Evolutionary conservation across 2,888 invertebrate species (phyloP).

Genomic region (Drosophila suboccidentalis): DNA sequence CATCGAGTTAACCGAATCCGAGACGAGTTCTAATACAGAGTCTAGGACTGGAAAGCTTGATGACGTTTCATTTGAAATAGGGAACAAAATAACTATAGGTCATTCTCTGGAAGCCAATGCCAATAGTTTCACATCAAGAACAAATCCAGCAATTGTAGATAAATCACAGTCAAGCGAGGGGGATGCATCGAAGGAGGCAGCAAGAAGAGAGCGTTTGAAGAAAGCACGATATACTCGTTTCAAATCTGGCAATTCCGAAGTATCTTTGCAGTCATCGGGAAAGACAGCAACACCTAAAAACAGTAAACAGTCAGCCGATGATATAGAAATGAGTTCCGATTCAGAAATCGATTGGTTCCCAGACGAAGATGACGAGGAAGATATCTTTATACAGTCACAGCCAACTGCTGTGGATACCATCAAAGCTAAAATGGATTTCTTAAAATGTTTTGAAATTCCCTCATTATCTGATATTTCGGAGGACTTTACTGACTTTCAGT

Average conservation of each 20-base stretch:
- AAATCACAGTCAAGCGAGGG: not conserved
- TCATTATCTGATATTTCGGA: slow-evolving; percentile 45
- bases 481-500: slow-evolving; percentile 7
- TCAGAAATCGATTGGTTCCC: slow-evolving; percentile 12
- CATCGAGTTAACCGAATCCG: not conserved
- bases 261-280: not conserved
- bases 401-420: slow-evolving; percentile 22
- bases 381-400: not conserved
- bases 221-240: slow-evolving; percentile 23
- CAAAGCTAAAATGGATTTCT: slow-evolving; percentile 32
- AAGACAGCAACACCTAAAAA: not conserved
- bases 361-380: slow-evolving; percentile 16
- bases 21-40: not conserved
- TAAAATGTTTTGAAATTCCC: slow-evolving; percentile 36
- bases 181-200: not conserved
- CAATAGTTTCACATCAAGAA: not conserved
- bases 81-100: not conserved
- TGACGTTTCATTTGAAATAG: not conserved
- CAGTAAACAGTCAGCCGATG: not conserved
- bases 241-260: slow-evolving; percentile 2
- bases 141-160: not conserved
- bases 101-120: not conserved
- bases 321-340: not conserved
- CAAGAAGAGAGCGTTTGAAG: slow-evolving; percentile 13
- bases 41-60: not conserved